Conservation (phyloP, 2,797 vertebrate genomes). For the Alfaro cultratus region DNA sequence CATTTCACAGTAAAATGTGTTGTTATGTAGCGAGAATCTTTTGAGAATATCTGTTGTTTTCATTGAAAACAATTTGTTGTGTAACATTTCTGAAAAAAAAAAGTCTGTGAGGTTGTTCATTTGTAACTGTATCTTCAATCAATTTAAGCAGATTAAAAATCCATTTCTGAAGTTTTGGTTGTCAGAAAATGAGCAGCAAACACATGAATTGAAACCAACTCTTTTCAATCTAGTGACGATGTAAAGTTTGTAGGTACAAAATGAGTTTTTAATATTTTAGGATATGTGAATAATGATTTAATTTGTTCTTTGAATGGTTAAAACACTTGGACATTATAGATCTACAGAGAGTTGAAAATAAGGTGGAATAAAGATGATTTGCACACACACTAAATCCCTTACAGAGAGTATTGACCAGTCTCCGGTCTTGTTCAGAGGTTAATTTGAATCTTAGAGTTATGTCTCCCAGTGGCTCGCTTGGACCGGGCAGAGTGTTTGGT, state of each 20-base stretch:
- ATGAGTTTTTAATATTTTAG: neutral
- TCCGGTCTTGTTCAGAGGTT: constrained; percentile 4
- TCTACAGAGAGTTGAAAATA: neutral
- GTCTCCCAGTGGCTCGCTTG: neutral
- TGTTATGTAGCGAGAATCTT: neutral
- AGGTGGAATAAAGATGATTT: neutral
- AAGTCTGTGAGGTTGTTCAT: neutral
- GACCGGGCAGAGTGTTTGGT: neutral
- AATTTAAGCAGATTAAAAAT: neutral
- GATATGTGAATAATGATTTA: neutral
- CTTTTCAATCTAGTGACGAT: neutral
- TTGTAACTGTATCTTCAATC: neutral
- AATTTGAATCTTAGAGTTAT: constrained; percentile 7
- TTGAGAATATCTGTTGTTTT: neutral
- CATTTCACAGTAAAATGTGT: neutral
- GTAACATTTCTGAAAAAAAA: neutral
- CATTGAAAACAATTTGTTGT: neutral
- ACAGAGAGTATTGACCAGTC: neutral
- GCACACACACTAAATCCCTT: neutral
- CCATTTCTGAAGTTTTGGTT: neutral
- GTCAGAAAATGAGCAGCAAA: neutral
- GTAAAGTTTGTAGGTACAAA: neutral
- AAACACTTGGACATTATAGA: neutral
- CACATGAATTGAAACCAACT: neutral
- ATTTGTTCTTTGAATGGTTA: neutral